Base-by-base conservation (phyloP, 2,888 invertebrate species). In the Hypomecis punctinalis region DNA sequence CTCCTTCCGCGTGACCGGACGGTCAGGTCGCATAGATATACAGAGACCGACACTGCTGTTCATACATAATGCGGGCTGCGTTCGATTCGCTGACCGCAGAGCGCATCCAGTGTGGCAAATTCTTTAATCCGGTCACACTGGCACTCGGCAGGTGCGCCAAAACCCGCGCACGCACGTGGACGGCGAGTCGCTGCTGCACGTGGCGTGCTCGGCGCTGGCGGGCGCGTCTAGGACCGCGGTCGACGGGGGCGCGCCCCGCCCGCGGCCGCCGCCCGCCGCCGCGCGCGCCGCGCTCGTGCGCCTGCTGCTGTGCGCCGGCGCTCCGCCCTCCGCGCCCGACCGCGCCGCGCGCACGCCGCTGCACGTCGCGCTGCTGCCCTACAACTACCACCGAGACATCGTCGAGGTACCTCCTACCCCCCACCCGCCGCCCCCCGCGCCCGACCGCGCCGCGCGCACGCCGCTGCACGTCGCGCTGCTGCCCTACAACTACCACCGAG, bases 121-220 rank as follows among this genome's bases (percentile, higher is more conserved):
- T 3, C 23, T 23, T 23, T 3, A 23, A 23, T 23, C 23, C 3
- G 63, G 69, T 62, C 66, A 79, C 82, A 86, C 94, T 3, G 37
- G 46, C 37, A 6, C 39, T 6, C 51, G 91, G 95, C 93, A 59
- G 60, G 58, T 10, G 56, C 45, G 43, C n/a, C 72, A 69, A 55
- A 72, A 23, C 74, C 86, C 1, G 49, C 53, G 11, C 45, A 47
- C 46, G 56, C 93, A 37, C 46, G 52, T 37, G 37, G 71, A 89
- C 96, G 57, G 96, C 66, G 97, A 97, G 85, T 95, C 97, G n/a
- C 93, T 98, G 70, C 94, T 98, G 66, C 98, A 98, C 92, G 94
- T 98, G 71, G 96, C 79, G 96, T 96, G 62, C 96, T 96, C 59
- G 47, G 95, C 95, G 70, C 93, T 96, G 71, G 97, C 97, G 90